Conservation (phyloP, 2,888 invertebrate genomes). For the Thysanoteuthis rhombus region DNA sequence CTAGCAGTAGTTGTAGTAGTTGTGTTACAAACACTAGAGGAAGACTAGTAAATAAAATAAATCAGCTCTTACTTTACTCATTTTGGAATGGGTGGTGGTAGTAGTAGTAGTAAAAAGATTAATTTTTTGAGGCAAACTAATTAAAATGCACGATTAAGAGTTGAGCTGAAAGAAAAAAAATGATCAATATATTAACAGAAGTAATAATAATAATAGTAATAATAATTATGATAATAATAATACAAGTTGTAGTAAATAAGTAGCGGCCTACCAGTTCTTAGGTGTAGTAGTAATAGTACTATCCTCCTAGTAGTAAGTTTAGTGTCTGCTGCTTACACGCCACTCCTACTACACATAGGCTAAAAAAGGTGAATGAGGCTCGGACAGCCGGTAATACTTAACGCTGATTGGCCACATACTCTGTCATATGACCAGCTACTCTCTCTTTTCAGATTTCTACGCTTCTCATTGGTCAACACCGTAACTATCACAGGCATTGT, state of each 20-base stretch:
- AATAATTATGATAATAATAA: background rate
- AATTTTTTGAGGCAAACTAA: background rate
- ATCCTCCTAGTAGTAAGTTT: background rate
- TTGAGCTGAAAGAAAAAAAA: background rate
- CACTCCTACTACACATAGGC: background rate
- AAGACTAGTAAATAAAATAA: background rate
- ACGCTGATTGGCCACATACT: background rate
- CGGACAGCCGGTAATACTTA: background rate
- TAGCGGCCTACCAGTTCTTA: background rate
- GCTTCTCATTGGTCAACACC: background rate
- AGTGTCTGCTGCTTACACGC: background rate
- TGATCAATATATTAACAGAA: background rate
- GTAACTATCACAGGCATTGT: background rate
- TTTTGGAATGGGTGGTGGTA: too few relatives aligned
- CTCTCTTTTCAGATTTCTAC: background rate
- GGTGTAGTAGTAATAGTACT: background rate
- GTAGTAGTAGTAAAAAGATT: background rate
- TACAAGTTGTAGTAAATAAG: background rate
- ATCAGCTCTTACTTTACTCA: background rate
- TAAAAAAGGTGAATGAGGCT: constrained; percentile 12
- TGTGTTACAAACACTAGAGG: background rate
- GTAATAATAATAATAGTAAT: too few relatives aligned
- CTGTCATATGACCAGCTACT: background rate
- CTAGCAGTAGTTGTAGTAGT: background rate
- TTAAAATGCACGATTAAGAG: background rate